Conservation (phyloP, 2,113 vertebrate species). For the Salvelinus namaycush region DNA sequence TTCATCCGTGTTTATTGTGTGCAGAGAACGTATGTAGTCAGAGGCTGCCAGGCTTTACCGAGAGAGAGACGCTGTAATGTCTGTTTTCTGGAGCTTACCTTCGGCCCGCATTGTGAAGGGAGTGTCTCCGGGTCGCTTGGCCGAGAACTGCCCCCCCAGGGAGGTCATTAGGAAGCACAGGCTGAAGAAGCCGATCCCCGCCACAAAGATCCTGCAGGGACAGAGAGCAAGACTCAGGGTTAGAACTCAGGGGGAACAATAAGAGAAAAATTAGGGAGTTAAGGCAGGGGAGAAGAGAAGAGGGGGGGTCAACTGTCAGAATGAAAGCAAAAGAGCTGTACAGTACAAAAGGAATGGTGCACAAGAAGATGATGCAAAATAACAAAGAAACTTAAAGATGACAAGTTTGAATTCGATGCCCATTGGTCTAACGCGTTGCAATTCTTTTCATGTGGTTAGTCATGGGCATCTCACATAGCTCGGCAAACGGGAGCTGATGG, state of each 20-base stretch:
- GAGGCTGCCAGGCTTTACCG: slow-evolving; percentile 21
- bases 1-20: slow-evolving; percentile 49
- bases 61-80: not conserved
- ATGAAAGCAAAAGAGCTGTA: no score
- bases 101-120: slow-evolving; percentile 92
- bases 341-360: no score
- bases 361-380: no score
- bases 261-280: not conserved
- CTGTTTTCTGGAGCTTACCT: slow-evolving; percentile 74
- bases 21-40: slow-evolving; percentile 16
- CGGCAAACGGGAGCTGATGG: no score
- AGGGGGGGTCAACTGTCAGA: not conserved
- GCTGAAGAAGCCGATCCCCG: slow-evolving; percentile 95
- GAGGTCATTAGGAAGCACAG: slow-evolving; percentile 98
- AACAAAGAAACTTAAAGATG: no score
- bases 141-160: slow-evolving; percentile 91
- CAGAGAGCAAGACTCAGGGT: slow-evolving; percentile 22
- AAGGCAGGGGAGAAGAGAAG: not conserved
- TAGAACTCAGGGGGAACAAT: not conserved
- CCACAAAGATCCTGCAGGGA: slow-evolving; percentile 87
- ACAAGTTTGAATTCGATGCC: no score
- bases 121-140: slow-evolving; percentile 87
- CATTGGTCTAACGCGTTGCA: no score
- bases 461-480: no score
- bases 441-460: no score